A percentile compares a stretch with the other conserved stretches of the same genome.
These are phyloP conservation scores for Diadumene lineata DNA, from an alignment of 92 coral and sea anemone species.

Conservation along the genomic window DNA sequence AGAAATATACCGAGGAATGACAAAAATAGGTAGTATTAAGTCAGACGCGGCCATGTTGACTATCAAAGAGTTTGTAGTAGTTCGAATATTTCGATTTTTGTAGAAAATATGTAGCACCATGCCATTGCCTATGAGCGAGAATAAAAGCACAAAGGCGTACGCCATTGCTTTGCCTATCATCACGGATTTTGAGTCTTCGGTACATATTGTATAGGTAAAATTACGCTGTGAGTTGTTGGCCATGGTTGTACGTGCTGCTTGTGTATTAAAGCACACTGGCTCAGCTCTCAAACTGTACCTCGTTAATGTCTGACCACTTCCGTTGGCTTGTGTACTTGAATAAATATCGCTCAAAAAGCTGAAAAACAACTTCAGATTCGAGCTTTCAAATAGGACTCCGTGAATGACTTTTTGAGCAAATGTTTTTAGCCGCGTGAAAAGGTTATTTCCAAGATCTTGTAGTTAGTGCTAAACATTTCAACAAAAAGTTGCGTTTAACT, in stretches of 20 bases:
- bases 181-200: background rate
- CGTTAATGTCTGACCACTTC: background rate
- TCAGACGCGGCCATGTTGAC: constrained; percentile 50
- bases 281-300: background rate
- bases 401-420: background rate
- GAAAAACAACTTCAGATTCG: background rate
- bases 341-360: background rate
- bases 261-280: background rate
- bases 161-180: constrained; percentile 23
- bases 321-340: background rate
- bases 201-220: background rate
- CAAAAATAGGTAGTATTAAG: constrained; percentile 22
- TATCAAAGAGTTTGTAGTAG: constrained; percentile 38
- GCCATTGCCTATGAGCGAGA: constrained; percentile 32
- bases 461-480: too few relatives aligned
- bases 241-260: too few relatives aligned
- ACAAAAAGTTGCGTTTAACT: too few relatives aligned
- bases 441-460: background rate
- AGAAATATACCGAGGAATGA: constrained; percentile 21
- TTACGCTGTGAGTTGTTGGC: background rate
- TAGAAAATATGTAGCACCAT: constrained; percentile 23
- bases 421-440: background rate
- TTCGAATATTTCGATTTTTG: constrained; percentile 37
- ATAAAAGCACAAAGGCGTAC: constrained; percentile 13
- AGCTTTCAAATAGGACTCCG: background rate